Base-by-base conservation (phyloP, 2,797 vertebrate species). In the Anolis apletophallus region DNA sequence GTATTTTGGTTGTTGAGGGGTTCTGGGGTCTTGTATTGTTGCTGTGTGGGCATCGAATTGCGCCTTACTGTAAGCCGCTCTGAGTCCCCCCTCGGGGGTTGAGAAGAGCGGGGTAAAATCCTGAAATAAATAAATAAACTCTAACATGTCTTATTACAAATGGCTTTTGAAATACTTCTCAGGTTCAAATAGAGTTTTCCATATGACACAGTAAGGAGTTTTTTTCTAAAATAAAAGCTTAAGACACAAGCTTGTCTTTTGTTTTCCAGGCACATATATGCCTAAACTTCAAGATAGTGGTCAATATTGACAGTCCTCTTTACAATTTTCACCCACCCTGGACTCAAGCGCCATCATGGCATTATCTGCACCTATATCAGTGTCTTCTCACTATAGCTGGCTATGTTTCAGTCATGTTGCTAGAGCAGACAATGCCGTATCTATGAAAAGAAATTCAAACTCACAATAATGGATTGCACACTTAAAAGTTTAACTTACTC, bases 391-490 rank as follows among this genome's bases (percentile, higher is more conserved):
- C 77, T 84, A 89, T 81, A 85, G 73, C 89, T 94, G 88, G 87
- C 89, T 88, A 89, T 87, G 85, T 64, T 85, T 94, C 81, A 92
- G 77, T 94, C 91, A 94, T 94, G 88, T 52, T 85, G 94, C 93
- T 19, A 61, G 57, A 88, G 88, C 78, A 88, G 86, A 78, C 78
- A 68, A 91, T 85, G 86, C 84, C 75, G 90, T 87, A 89, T 93
- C 91, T 90, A 88, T 34, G 3, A 85, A 94, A 94, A 91, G 84
- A 87, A 93, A 93, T 89, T 88, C 91, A 91, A 92, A 87, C 95
- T 95, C 88, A 86, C 61, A 92, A 84, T 0, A 85, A 94, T 3
- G 21, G 83, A 94, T 91, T 92, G 91, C 92, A 92, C 89, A 71
- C 91, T 86, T 89, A 52, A 74, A 89, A 89, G 91, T 83, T 93